Evolutionary conservation across 2,113 vertebrate species (phyloP).

Genomic region (Istiophorus platypterus): DNA sequence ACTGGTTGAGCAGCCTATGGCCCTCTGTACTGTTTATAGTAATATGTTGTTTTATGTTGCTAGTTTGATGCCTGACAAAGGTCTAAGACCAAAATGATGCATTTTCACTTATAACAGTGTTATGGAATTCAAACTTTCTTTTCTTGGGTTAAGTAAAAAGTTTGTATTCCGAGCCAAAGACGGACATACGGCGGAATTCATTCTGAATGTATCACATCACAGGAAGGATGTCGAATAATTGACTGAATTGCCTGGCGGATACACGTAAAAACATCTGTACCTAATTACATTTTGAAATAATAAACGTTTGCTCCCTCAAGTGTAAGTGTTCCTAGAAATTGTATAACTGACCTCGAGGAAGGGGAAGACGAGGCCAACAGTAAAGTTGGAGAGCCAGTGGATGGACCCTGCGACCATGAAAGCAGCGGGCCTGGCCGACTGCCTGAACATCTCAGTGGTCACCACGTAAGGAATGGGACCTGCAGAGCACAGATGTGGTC

Average conservation of each 20-base stretch:
- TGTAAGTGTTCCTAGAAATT: rapidly evolving
- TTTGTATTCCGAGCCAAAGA: not conserved
- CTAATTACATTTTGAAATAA: slow-evolving; percentile 1
- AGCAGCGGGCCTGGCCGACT: slow-evolving; percentile 91
- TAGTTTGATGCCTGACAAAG: not conserved
- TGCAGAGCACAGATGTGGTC: slow-evolving; percentile 61
- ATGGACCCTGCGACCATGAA: slow-evolving; percentile 95
- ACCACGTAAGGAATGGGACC: slow-evolving; percentile 92
- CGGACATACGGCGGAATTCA: not conserved
- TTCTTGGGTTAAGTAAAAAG: not conserved
- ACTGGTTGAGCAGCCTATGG: too few relatives aligned
- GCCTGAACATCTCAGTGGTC: slow-evolving; percentile 94
- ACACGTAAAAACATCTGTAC: not conserved
- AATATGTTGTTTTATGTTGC: too few relatives aligned
- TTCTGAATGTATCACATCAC: not conserved
- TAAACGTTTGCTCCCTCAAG: not conserved
- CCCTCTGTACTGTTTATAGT: too few relatives aligned
- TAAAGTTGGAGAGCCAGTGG: slow-evolving; percentile 96
- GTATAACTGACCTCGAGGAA: slow-evolving; percentile 90
- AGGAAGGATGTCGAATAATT: not conserved
- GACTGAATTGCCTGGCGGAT: not conserved
- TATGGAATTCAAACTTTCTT: not conserved
- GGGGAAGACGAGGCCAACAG: slow-evolving; percentile 91
- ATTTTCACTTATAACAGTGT: not conserved
- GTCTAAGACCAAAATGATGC: too few relatives aligned